A percentile compares a stretch with the other conserved stretches of the same genome.
Evolutionary conservation across 2,888 invertebrate species (phyloP).

Genomic region (Drosophila fulvimacula): DNA sequence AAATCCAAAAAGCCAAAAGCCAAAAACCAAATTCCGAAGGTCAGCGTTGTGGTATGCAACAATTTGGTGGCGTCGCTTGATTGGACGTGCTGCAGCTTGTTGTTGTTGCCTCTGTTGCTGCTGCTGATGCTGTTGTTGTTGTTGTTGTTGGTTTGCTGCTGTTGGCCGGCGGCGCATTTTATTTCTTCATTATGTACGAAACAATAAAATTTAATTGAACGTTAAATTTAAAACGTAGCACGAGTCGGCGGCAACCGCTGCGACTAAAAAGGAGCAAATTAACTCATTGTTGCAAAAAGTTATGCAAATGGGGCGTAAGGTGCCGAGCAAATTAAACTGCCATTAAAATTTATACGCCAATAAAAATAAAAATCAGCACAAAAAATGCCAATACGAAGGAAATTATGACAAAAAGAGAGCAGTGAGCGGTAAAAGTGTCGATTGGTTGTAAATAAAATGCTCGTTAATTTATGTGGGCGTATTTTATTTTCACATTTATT

Average conservation of each 20-base stretch:
- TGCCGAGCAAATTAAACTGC: constrained; percentile 64
- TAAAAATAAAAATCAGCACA: constrained; percentile 44
- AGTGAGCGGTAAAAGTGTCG: constrained; percentile 56
- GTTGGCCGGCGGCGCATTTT: constrained; percentile 62
- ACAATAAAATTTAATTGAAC: constrained; percentile 75
- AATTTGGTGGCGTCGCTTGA: constrained; percentile 45
- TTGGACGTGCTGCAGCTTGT: constrained; percentile 40
- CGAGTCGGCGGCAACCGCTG: constrained; percentile 41
- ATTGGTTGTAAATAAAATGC: constrained; percentile 61
- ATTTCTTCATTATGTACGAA: constrained; percentile 72
- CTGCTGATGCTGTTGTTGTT: constrained; percentile 15
- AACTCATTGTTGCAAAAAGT: constrained; percentile 67
- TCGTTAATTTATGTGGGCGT: constrained; percentile 67
- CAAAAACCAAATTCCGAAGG: constrained; percentile 52
- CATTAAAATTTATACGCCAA: constrained; percentile 63
- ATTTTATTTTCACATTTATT: constrained; percentile 27
- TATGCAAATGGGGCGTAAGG: constrained; percentile 67
- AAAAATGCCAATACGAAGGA: constrained; percentile 1
- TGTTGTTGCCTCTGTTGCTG: constrained; percentile 1
- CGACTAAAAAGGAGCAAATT: constrained; percentile 61
- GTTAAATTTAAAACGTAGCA: constrained; percentile 73
- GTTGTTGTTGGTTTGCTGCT: constrained; percentile 19
- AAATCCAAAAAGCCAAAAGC: constrained; percentile 27
- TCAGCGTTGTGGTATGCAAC: constrained; percentile 53
- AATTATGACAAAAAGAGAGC: constrained; percentile 20